These are phyloP conservation scores for Anthrax anthrax DNA, from an alignment of 2,888 invertebrate species.

Conservation along the genomic window DNA sequence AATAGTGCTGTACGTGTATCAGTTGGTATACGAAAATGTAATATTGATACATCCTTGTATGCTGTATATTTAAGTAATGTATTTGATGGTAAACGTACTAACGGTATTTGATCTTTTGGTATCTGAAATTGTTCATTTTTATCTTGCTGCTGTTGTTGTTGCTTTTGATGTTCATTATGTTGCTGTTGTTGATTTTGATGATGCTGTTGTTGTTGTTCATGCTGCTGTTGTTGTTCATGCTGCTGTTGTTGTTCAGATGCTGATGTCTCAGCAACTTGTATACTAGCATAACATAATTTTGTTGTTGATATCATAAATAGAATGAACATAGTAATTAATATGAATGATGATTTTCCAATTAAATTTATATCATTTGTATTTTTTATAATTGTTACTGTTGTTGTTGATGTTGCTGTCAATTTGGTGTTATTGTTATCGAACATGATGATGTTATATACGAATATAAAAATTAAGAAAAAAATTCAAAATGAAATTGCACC, in stretches of 20 bases:
- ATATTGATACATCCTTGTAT: conserved; percentile 43
- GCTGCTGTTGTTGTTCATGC: conserved; percentile 13
- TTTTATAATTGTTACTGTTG: background rate
- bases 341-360: background rate
- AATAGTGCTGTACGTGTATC: conserved; percentile 36
- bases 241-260: background rate
- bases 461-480: no score
- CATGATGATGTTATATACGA: no score
- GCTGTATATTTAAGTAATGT: conserved; percentile 38
- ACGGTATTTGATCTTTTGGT: conserved; percentile 25
- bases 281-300: conserved; percentile 7
- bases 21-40: conserved; percentile 42
- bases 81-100: conserved; percentile 35
- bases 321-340: conserved; percentile 10
- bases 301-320: conserved; percentile 4
- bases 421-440: no score
- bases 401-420: background rate
- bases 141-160: conserved; percentile 4
- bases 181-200: conserved; percentile 16
- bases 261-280: conserved; percentile 6
- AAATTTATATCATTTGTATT: no score
- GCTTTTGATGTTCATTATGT: conserved; percentile 4
- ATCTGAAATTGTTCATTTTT: conserved; percentile 19
- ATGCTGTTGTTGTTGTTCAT: conserved; percentile 1
- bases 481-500: no score